Evolutionary conservation across 2,113 vertebrate species (phyloP), one percentile per base, ranked within the genome.

Genomic region (Columba livia): DNA sequence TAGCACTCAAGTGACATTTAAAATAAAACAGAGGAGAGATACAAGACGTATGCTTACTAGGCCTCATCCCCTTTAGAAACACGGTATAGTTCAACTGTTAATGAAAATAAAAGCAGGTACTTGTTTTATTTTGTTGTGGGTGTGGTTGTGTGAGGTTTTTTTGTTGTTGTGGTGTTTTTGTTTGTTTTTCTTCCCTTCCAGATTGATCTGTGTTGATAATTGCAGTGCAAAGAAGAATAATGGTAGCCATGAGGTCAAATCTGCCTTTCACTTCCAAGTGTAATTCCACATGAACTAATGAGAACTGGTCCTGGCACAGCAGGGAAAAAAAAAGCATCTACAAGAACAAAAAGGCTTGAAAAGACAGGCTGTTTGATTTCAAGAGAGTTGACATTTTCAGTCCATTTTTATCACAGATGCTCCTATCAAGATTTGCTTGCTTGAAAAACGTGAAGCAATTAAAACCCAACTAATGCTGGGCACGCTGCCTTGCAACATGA

Each of bases 291-390:
- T 32, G 34, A 85, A 58, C 60, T 83, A 83, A 91, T 67, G 79
- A 88, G 79, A 90, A 36, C 24, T 20, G 47, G 67, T 67, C 29
- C 21, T 80, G 65, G 32, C 4, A 0, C 26, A 86, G 78, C 24
- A 80, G 13, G 79, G 42, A 40, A 89, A 79, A 40, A 86, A 86
- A 78, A 11, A 62, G 23, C 29, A 61, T 20, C 88, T 91, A 50
- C 54, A 79, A 94, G 82, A 89, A 78, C 36, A 91, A 51, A 88
- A 77, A 61, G 54, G 9, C 91, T 96, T 60, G 75, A 93, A 96
- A 86, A 94, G 83, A 81, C 74, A 88, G 50, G 25, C 20, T 85
- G 69, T 23, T 92, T 80, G 28, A 50, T 80, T 92, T 78, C 71
- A 65, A 50, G 47, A 81, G 42, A 66, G 38, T 10, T 6, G 14